Evolutionary conservation across 2,797 vertebrate genomes (phyloP), one percentile per base, ranked within the genome.

Genomic region (Spinus olivaceus): DNA sequence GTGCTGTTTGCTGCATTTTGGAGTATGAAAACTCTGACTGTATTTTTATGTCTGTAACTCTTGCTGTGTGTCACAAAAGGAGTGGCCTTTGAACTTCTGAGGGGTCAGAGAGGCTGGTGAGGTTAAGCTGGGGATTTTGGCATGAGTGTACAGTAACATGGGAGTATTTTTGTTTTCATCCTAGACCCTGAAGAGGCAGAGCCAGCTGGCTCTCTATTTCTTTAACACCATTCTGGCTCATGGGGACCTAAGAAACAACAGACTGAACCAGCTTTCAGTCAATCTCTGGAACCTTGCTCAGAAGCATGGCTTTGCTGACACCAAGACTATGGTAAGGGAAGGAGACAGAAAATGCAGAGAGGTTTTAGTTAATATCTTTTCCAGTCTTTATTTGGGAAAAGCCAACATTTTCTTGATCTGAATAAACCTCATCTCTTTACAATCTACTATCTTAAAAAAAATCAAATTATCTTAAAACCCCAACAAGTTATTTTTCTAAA

Each of bases 251-350:
- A 97, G 98, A 19, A 99, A 99, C 98, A 99, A 99, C 97, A 99
- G 98, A 93, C 98, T 99, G 78, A 99, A 99, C 96, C 99, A 99
- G 97, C 98, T 99, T 24, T 97, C 98, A 0, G 98, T 99, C 86
- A 99, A 98, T 88, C 98, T 99, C 93, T 99, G 99, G 99, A 99
- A 99, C 89, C 98, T 99, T 63, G 98, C 99, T 74, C 99, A 99
- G 97, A 99, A 99, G 86, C 99, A 99, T 0, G 99, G 99, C 89
- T 98, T 98, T 97, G 98, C 98, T 1, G 99, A 99, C 90, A 99
- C 98, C 6, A 98, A 98, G 51, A 96, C 98, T 74, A 99, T 98
- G 81, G 99, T 99, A 96, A 98, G 98, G 90, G 61, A 98, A 98
- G 86, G 72, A 60, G 28, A 56, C 25, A 54, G 24, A 47, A 3